Conservation (phyloP, 2,113 vertebrate species). For the Etia nguti region DNA sequence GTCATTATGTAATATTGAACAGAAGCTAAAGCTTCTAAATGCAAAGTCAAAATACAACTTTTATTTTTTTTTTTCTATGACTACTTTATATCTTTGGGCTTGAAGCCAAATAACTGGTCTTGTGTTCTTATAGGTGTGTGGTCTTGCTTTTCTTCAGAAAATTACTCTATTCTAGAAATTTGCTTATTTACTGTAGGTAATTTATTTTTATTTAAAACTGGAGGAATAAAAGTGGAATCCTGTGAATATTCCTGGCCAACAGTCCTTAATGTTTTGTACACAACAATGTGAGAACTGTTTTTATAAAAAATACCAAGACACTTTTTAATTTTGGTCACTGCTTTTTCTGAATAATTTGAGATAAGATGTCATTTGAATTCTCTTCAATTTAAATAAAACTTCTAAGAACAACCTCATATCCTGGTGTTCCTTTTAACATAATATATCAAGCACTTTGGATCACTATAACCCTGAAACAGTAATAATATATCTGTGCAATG, state of each 20-base stretch:
- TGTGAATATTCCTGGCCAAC: conserved; percentile 4
- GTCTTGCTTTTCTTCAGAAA: background rate
- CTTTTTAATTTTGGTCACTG: conserved; percentile 12
- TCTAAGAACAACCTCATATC: background rate
- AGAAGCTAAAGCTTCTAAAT: background rate
- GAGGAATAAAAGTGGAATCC: background rate
- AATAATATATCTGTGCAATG: background rate
- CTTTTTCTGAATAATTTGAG: conserved; percentile 1
- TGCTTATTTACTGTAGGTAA: conserved; percentile 25
- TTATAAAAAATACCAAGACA: conserved; percentile 14
- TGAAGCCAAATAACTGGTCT: conserved; percentile 15
- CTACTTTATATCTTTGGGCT: conserved; percentile 6
- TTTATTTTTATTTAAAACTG: conserved; percentile 56
- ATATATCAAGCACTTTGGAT: background rate
- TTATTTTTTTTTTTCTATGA: conserved; percentile 1
- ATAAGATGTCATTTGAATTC: conserved; percentile 1
- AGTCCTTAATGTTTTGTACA: conserved; percentile 34
- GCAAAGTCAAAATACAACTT: background rate
- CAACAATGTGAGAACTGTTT: conserved; percentile 10
- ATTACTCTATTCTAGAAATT: background rate
- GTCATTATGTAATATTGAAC: background rate
- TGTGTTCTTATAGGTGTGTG: conserved; percentile 10
- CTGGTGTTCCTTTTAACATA: background rate
- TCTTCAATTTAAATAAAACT: conserved; percentile 39
- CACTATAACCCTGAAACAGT: background rate